Conservation (phyloP, 2,113 vertebrate species). For the Empidonax alnorum region DNA sequence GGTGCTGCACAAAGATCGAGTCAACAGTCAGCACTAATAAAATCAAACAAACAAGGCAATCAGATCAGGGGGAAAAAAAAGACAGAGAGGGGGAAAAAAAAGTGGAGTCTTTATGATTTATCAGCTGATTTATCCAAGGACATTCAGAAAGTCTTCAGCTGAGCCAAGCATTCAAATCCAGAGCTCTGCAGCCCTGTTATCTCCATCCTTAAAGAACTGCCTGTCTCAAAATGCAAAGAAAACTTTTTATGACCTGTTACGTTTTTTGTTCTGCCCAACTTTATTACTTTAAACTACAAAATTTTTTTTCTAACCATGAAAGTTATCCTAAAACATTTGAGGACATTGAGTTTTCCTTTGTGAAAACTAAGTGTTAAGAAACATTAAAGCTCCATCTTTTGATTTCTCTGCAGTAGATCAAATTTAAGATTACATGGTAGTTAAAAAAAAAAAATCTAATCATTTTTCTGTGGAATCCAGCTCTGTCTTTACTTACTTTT, state of each 20-base stretch:
- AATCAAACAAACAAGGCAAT: neutral
- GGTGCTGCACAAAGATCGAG: neutral
- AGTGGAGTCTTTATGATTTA: neutral
- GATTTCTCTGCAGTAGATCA: neutral
- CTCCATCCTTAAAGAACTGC: neutral
- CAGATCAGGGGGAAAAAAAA: accelerated
- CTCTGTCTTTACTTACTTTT: neutral
- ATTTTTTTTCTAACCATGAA: neutral
- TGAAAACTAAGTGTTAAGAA: neutral
- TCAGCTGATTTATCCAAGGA: neutral
- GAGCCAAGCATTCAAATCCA: neutral
- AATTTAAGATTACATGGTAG: neutral
- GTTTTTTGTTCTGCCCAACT: neutral
- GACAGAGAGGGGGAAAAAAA: neutral
- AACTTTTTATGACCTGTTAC: neutral
- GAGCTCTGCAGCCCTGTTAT: neutral
- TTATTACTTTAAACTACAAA: neutral
- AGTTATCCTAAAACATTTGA: neutral
- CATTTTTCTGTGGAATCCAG: neutral
- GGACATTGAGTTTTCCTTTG: neutral
- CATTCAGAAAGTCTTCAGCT: neutral
- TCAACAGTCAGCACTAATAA: neutral
- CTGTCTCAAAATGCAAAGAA: neutral
- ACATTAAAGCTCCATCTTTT: neutral
- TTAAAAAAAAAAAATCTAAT: neutral